Conservation (phyloP, 2,797 vertebrate genomes). For the Loris lydekkerianus region DNA sequence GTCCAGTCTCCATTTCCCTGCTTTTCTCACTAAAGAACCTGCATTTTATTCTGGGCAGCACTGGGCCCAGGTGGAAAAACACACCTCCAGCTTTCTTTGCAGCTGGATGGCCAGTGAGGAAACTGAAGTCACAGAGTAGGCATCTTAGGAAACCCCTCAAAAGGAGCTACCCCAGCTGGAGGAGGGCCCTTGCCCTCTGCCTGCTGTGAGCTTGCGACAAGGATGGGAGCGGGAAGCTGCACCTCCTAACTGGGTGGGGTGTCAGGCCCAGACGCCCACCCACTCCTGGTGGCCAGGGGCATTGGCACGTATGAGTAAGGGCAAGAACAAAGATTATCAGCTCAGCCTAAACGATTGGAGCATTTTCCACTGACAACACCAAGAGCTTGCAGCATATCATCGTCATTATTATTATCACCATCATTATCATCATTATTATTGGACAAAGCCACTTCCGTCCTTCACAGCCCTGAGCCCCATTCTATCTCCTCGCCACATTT, state of each 20-base stretch:
- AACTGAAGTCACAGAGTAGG: rapidly evolving
- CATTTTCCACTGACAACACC: background rate
- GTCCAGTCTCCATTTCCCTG: rapidly evolving
- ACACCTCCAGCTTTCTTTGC: background rate
- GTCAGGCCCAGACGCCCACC: background rate
- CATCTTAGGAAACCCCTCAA: rapidly evolving
- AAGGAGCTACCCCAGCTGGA: too few relatives aligned
- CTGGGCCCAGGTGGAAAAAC: rapidly evolving
- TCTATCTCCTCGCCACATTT: background rate
- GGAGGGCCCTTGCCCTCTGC: rapidly evolving
- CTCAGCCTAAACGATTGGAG: rapidly evolving
- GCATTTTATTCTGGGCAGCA: rapidly evolving
- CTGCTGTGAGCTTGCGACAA: background rate
- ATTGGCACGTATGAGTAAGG: rapidly evolving
- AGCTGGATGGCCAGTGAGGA: rapidly evolving
- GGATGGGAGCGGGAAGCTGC: background rate
- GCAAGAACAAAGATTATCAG: background rate
- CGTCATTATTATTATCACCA: background rate
- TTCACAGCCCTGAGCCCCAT: background rate
- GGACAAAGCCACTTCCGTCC: slow-evolving; percentile 56
- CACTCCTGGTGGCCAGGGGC: background rate
- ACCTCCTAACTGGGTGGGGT: rapidly evolving
- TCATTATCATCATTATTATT: background rate
- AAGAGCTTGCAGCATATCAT: rapidly evolving
- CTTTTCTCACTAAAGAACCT: background rate